Evolutionary conservation across 2,113 vertebrate genomes (phyloP).

Genomic region (Phalacrocorax carbo): DNA sequence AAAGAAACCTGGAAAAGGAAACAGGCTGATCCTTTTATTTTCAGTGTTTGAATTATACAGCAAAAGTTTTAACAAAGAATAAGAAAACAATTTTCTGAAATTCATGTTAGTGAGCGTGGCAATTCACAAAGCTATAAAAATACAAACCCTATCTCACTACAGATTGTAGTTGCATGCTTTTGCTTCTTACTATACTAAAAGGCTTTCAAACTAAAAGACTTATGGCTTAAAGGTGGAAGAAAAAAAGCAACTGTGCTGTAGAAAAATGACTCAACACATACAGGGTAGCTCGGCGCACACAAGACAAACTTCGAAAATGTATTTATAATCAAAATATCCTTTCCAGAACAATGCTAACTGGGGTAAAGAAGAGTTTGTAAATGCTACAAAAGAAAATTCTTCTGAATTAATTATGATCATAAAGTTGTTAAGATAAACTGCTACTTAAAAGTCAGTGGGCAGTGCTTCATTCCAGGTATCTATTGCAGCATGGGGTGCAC

Average conservation of each 20-base stretch:
- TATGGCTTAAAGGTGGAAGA: neutral
- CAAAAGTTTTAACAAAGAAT: neutral
- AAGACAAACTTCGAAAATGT: neutral
- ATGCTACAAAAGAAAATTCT: neutral
- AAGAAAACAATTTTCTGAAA: neutral
- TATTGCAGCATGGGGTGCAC: fast-evolving
- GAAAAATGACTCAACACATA: neutral
- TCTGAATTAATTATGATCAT: neutral
- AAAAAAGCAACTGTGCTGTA: too few relatives aligned
- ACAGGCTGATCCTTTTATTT: neutral
- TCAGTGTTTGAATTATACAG: neutral
- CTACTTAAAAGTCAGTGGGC: neutral
- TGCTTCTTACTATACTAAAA: neutral
- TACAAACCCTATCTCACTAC: neutral
- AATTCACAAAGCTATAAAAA: neutral
- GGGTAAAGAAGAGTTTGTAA: neutral
- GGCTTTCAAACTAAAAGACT: neutral
- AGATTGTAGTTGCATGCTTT: neutral
- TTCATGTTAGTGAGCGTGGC: neutral
- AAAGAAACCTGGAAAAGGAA: neutral
- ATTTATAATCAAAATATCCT: neutral
- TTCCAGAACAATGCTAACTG: neutral
- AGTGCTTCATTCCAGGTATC: too few relatives aligned
- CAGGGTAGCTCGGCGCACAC: too few relatives aligned
- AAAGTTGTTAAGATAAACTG: neutral